Evolutionary conservation across 2,888 invertebrate genomes (phyloP), one percentile per base, ranked within the genome.

Genomic region (Caenorhabditis angaria): DNA sequence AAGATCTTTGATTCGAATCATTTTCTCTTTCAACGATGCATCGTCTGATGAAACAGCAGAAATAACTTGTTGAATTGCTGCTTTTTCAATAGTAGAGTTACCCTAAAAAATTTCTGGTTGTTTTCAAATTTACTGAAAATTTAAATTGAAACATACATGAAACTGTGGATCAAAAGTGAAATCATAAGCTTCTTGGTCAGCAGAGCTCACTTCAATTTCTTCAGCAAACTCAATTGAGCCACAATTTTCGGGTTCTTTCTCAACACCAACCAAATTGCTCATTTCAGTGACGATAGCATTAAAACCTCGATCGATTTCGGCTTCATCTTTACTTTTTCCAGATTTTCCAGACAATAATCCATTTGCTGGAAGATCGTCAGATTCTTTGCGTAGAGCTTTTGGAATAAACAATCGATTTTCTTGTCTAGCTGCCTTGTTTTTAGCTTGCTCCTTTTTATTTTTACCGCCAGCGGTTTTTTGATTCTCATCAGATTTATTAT

Each of bases 1-100:
- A 27, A 60, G 58, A 57, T 64, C 74, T 67, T 83, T 83, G 2
- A 81, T 75, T 29, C 77, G 78, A 61, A 77, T 76, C 51, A 83
- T 67, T 48, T 78, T 81, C 64, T 80, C 77, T 55, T 78, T 81
- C 57, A 83, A 61, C 3, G 80, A 65, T 8, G 69, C 78, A 63
- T 84, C 84, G 20, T 83, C 83, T 3, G 67, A 58, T 0, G 64
- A 41, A 1, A 66, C 71, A 6, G 60, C 71, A 20, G 64, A 58
- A 1, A 72, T 28, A 50, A 72, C 54, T 58, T 72, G 59, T 24
- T 72, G 67, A 28, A 67, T 55, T 1, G 63, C 64, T 25, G 32
- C 64, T 0, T 61, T 56, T 12, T 72, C 72, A 47, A 10, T 24
- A 32, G 2, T 24, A 2, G 50, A 50, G 20, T 62, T 61, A 51